Percentiles rank a stretch among this genome's conserved stretches.
Evolutionary conservation across 2,113 vertebrate species (phyloP).

Genomic region (Sphyrna mokarran): DNA sequence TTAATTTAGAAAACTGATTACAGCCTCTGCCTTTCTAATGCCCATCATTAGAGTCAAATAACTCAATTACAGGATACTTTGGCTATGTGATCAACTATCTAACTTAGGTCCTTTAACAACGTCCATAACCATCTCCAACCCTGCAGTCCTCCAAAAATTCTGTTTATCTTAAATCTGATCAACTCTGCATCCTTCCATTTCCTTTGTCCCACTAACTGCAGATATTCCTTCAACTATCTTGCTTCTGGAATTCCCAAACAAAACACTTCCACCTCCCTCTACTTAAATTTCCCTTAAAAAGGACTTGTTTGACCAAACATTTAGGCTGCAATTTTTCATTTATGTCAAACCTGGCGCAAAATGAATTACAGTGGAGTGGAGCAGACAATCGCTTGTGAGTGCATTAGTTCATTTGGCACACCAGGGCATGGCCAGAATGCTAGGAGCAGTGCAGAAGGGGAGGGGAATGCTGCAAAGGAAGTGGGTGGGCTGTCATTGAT

Average conservation of each 20-base stretch:
- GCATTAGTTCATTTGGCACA: too few species aligned
- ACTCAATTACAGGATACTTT: constrained; percentile 42
- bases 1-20: neutral
- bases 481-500: too few species aligned
- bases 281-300: neutral
- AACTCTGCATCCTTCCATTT: neutral
- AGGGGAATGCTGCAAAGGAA: too few species aligned
- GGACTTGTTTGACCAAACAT: neutral
- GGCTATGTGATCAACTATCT: constrained; percentile 35
- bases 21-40: neutral
- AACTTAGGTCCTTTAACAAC: neutral
- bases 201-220: neutral
- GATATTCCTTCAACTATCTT: neutral
- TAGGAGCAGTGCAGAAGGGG: too few species aligned
- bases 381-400: too few species aligned
- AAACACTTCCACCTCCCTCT: neutral
- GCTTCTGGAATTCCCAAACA: neutral
- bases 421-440: too few species aligned
- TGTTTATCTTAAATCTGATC: neutral
- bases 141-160: neutral
- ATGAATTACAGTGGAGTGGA: too few species aligned
- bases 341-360: too few species aligned
- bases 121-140: neutral
- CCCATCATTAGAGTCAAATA: constrained; percentile 40
- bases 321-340: neutral